These are phyloP conservation scores for Apotomis turbidana DNA, from an alignment of 2,888 invertebrate genomes.

Conservation along the genomic window DNA sequence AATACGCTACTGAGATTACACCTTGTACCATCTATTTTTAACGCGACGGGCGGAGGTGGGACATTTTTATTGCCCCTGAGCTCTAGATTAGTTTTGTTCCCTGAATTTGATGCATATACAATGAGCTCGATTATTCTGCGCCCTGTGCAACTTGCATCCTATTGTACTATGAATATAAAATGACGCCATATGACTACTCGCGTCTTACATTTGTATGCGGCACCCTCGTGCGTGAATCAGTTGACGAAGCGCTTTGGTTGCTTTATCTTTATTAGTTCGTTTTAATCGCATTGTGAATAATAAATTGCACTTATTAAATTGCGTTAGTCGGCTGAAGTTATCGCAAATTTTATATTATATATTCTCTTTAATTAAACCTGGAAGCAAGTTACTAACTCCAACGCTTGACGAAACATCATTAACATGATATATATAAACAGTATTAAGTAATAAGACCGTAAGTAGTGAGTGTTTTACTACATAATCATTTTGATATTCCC, in stretches of 20 bases:
- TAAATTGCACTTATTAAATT: slow-evolving; percentile 19
- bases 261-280: slow-evolving; percentile 10
- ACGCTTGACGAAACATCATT: no score
- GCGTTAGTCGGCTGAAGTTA: no score
- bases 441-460: no score
- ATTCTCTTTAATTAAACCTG: no score
- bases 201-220: slow-evolving; percentile 39
- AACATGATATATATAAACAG: no score
- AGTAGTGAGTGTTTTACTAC: no score
- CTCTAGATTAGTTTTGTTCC: slow-evolving; percentile 82
- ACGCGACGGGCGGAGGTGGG: slow-evolving; percentile 73
- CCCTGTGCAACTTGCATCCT: slow-evolving; percentile 67
- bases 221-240: slow-evolving; percentile 30
- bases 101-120: slow-evolving; percentile 82
- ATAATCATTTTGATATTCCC: no score
- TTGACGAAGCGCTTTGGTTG: slow-evolving; percentile 1
- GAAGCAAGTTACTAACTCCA: no score
- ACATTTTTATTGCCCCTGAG: slow-evolving; percentile 80
- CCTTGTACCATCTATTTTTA: slow-evolving; percentile 80
- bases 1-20: slow-evolving; percentile 81
- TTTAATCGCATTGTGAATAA: slow-evolving; percentile 16
- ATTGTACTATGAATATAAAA: slow-evolving; percentile 74
- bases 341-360: no score
- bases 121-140: slow-evolving; percentile 80
- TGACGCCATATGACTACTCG: slow-evolving; percentile 58